phyloP scores from a whole-genome alignment of 2,888 invertebrate genomes.

The Heteromurus nitidus region DNA sequence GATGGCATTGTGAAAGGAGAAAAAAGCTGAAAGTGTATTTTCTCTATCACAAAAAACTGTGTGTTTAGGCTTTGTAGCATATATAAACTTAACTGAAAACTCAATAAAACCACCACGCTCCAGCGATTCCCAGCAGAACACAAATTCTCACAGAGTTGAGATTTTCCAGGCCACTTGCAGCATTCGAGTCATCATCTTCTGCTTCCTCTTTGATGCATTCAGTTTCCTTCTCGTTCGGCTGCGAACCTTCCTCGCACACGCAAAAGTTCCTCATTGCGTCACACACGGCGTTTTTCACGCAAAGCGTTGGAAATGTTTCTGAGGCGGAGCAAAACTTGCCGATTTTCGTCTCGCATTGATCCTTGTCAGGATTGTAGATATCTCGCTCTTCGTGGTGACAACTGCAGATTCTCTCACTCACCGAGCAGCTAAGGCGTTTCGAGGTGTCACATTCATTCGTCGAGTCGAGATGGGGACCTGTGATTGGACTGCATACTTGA shows the following conservation, averaged over 20 bases:
- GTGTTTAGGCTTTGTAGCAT: too few relatives aligned
- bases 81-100: too few relatives aligned
- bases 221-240: conserved; percentile 45
- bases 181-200: conserved; percentile 8
- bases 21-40: too few relatives aligned
- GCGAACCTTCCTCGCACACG: conserved; percentile 47
- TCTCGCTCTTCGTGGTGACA: conserved; percentile 68
- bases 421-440: conserved; percentile 63
- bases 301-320: conserved; percentile 63
- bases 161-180: too few relatives aligned
- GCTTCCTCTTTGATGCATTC: conserved; percentile 51
- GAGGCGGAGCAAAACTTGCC: conserved; percentile 60
- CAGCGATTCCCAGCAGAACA: too few relatives aligned
- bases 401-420: conserved; percentile 35
- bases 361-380: conserved; percentile 34
- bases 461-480: conserved; percentile 46
- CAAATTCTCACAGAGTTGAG: too few relatives aligned
- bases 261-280: conserved; percentile 59
- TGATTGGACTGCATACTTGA: conserved; percentile 52
- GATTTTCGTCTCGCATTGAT: conserved; percentile 66
- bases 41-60: too few relatives aligned
- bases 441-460: conserved; percentile 58
- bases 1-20: too few relatives aligned
- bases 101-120: too few relatives aligned
- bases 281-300: conserved; percentile 61